These are phyloP conservation scores for Nephrocerus scutellatus DNA, from an alignment of 2,888 invertebrate species.

Conservation along the genomic window DNA sequence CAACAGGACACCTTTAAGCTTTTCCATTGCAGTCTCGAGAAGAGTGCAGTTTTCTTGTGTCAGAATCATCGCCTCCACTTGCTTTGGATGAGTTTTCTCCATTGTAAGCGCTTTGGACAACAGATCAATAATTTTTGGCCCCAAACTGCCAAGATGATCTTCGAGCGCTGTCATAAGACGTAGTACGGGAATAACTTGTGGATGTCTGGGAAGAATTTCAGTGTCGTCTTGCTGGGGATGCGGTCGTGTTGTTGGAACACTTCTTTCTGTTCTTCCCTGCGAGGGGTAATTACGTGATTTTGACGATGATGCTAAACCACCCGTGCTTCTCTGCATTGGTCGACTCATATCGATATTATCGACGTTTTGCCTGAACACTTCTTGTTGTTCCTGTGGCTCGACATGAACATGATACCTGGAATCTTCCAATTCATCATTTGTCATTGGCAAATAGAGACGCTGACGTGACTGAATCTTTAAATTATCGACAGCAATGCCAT, in stretches of 20 bases:
- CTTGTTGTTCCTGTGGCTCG: constrained; percentile 37
- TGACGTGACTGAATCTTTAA: constrained; percentile 34
- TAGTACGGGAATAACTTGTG: constrained; percentile 58
- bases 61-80: constrained; percentile 61
- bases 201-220: constrained; percentile 34
- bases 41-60: constrained; percentile 60
- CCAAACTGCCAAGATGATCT: constrained; percentile 70
- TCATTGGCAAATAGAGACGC: constrained; percentile 41
- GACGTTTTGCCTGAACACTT: too few relatives aligned
- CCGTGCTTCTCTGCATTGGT: too few relatives aligned
- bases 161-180: constrained; percentile 72
- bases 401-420: constrained; percentile 62
- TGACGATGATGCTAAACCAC: too few relatives aligned
- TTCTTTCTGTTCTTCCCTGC: not conserved
- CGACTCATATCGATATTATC: too few relatives aligned
- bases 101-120: constrained; percentile 33
- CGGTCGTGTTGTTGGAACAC: not conserved
- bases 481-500: constrained; percentile 59
- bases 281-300: too few relatives aligned
- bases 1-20: constrained; percentile 54
- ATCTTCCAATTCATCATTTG: constrained; percentile 51
- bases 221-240: constrained; percentile 1
- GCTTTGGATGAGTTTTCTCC: constrained; percentile 51
- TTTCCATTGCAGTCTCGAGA: constrained; percentile 41
- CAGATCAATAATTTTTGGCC: constrained; percentile 67